These are phyloP conservation scores for Patiria pectinifera DNA, from an alignment of 53 echinoderm and acorn worm species.

Conservation along the genomic window DNA sequence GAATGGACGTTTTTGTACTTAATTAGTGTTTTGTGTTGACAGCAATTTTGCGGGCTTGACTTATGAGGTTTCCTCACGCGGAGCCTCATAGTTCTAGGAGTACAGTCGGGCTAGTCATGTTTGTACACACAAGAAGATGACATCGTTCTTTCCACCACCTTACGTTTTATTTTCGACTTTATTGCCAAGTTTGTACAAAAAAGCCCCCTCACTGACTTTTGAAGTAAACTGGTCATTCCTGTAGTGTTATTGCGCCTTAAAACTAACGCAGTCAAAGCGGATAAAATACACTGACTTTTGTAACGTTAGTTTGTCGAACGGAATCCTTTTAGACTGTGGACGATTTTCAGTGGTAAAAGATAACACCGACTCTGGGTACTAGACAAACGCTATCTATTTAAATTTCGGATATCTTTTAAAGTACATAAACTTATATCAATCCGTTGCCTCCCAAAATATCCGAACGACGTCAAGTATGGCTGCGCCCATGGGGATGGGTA, in stretches of 20 bases:
- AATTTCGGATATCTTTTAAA: slow-evolving; percentile 21
- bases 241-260: neutral
- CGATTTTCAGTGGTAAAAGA: neutral
- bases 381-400: neutral
- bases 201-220: neutral
- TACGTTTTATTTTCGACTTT: slow-evolving; percentile 21
- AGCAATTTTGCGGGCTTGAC: no score
- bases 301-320: no score
- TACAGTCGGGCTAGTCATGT: no score
- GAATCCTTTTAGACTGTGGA: neutral
- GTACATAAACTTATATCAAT: slow-evolving; percentile 11
- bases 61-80: no score
- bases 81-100: no score
- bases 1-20: no score
- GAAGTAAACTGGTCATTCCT: slow-evolving; percentile 3
- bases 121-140: no score
- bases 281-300: no score
- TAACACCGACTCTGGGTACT: neutral
- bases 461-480: slow-evolving; percentile 6
- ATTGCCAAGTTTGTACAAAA: no score
- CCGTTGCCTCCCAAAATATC: slow-evolving; percentile 1
- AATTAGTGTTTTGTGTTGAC: no score
- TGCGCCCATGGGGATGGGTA: neutral
- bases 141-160: neutral
- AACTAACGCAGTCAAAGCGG: no score